Percentiles rank a stretch among this genome's conserved stretches.
These are phyloP conservation scores for Xiphophorus maculatus DNA, from an alignment of 2,113 vertebrate genomes.

Conservation along the genomic window DNA sequence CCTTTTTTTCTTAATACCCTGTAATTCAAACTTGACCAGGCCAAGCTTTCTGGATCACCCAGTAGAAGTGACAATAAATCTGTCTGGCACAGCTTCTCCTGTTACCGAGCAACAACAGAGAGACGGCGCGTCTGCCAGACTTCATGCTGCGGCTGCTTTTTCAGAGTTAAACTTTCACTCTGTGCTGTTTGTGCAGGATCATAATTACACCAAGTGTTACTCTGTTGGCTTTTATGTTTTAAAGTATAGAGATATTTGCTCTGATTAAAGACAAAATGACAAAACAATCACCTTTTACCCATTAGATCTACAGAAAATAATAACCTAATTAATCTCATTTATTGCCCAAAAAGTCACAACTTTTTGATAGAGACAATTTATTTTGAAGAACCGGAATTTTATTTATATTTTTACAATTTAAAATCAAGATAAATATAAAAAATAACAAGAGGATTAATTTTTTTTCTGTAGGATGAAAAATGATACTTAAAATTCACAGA, in stretches of 20 bases:
- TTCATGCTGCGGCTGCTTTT: neutral
- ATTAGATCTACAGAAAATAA: neutral
- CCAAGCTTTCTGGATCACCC: slow-evolving; percentile 4
- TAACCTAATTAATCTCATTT: too few species aligned
- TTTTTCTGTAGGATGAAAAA: too few species aligned
- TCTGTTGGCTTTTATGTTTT: neutral
- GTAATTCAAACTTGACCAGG: slow-evolving; percentile 10
- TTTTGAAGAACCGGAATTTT: too few species aligned
- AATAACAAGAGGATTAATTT: too few species aligned
- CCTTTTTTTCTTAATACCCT: slow-evolving; percentile 2
- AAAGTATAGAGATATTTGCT: neutral
- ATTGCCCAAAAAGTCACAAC: too few species aligned
- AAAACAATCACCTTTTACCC: neutral
- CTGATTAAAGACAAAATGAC: neutral
- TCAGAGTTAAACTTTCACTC: neutral
- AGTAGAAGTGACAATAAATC: slow-evolving; percentile 12
- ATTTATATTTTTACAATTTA: too few species aligned
- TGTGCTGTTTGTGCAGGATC: neutral
- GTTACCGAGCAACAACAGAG: neutral
- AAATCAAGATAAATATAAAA: too few species aligned
- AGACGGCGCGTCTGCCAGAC: neutral
- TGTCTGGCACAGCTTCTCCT: neutral
- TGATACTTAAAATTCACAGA: too few species aligned
- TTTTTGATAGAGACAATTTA: too few species aligned
- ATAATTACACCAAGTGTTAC: neutral